Evolutionary conservation across 2,113 vertebrate species (phyloP).

Genomic region (Oenanthe oenanthe): DNA sequence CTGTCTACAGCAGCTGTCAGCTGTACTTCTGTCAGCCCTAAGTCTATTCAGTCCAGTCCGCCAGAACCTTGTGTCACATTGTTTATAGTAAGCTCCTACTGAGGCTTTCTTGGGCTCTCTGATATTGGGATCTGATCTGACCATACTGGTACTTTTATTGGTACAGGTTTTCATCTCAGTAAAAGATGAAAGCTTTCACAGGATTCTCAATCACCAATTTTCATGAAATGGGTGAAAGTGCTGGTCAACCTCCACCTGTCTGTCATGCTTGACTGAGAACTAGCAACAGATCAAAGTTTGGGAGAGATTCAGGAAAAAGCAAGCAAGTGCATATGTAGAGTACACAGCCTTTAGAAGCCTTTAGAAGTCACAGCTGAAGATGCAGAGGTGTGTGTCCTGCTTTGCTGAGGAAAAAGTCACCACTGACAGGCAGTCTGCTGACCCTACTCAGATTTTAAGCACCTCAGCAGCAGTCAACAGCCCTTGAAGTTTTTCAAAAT

Average conservation of each 20-base stretch:
- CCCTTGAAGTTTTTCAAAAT: not conserved
- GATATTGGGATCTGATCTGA: not conserved
- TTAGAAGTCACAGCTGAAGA: not conserved
- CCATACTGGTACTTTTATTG: not conserved
- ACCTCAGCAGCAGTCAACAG: not conserved
- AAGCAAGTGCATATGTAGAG: not conserved
- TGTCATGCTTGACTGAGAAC: not conserved
- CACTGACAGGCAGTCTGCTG: not conserved
- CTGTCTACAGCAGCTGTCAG: not conserved
- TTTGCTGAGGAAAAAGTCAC: not conserved
- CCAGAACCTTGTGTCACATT: not conserved
- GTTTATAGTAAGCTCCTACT: not conserved
- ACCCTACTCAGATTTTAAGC: not conserved
- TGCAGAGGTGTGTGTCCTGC: not conserved
- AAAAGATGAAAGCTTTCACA: not conserved
- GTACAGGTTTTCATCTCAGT: not conserved
- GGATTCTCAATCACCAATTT: not conserved
- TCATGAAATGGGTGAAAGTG: not conserved
- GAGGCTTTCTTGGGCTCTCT: not conserved
- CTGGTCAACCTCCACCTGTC: not conserved
- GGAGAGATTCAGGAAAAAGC: not conserved
- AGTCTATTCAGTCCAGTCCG: not conserved
- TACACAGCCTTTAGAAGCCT: not conserved
- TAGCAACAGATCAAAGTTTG: not conserved
- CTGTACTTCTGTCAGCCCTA: not conserved